A percentile compares a stretch with the other conserved stretches of the same genome.
phyloP scores from a whole-genome alignment of 2,888 invertebrate species.

The Automeris io region DNA sequence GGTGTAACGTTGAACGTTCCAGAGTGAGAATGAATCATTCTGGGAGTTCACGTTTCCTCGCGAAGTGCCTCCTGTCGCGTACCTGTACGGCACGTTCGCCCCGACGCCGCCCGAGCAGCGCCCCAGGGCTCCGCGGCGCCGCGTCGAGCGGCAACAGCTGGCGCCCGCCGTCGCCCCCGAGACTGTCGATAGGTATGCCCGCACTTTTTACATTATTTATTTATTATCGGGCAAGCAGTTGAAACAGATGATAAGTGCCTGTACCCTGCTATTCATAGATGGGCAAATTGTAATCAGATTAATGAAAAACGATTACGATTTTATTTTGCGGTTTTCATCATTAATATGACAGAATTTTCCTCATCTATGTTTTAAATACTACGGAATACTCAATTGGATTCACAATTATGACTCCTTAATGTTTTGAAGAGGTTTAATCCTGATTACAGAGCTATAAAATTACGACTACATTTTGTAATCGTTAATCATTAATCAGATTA shows the following conservation, averaged over 20 bases:
- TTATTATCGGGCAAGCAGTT: too few relatives aligned
- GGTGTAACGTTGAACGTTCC: neutral
- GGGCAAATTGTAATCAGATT: neutral
- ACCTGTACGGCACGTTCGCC: constrained; percentile 66
- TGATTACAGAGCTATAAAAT: too few relatives aligned
- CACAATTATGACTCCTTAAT: too few relatives aligned
- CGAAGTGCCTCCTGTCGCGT: constrained; percentile 41
- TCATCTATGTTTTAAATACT: too few relatives aligned
- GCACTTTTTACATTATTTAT: neutral
- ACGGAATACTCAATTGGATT: too few relatives aligned
- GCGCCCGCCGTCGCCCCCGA: constrained; percentile 68
- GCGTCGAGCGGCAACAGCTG: constrained; percentile 37
- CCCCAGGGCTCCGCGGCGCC: constrained; percentile 30
- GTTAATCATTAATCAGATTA: too few relatives aligned
- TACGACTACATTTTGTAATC: too few relatives aligned
- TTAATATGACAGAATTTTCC: too few relatives aligned
- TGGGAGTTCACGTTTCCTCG: constrained; percentile 46
- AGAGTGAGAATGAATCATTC: constrained; percentile 46
- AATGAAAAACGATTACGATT: too few relatives aligned
- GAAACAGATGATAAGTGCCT: too few relatives aligned
- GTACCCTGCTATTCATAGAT: neutral
- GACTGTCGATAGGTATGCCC: constrained; percentile 51
- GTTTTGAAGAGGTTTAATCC: too few relatives aligned
- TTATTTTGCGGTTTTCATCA: too few relatives aligned
- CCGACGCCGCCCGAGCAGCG: constrained; percentile 44